Evolutionary conservation across 2,797 vertebrate species (phyloP).

Genomic region (Austrolebias charrua): DNA sequence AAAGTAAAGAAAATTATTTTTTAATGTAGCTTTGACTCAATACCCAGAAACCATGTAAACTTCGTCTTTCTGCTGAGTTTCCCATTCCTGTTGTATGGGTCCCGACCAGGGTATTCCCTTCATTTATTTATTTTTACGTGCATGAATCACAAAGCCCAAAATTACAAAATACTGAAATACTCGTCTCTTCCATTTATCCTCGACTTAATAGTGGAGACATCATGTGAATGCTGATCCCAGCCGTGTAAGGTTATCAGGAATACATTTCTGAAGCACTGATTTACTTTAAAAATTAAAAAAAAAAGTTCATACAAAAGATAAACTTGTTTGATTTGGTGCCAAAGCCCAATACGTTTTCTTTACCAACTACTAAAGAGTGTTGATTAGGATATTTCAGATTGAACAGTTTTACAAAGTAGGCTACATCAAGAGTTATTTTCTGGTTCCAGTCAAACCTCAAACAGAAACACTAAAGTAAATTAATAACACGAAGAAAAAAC

Average conservation of each 20-base stretch:
- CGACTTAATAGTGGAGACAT: background rate
- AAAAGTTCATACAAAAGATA: too few species aligned
- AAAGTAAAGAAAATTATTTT: conserved; percentile 9
- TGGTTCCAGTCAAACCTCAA: too few species aligned
- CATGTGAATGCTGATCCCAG: background rate
- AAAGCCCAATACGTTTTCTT: too few species aligned
- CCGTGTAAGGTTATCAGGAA: conserved; percentile 2
- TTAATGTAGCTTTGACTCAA: background rate
- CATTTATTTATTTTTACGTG: conserved; percentile 11
- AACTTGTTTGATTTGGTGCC: too few species aligned
- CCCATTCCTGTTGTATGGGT: conserved; percentile 2
- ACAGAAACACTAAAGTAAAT: too few species aligned
- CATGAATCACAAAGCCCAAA: conserved; percentile 17
- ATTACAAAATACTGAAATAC: conserved; percentile 17
- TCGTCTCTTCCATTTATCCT: conserved; percentile 22
- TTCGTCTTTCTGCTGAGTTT: conserved; percentile 10
- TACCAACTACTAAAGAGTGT: too few species aligned
- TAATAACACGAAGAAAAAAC: too few species aligned
- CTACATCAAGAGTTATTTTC: too few species aligned
- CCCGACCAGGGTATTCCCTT: conserved; percentile 8
- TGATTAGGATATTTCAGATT: too few species aligned
- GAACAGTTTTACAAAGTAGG: too few species aligned
- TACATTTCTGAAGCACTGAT: background rate
- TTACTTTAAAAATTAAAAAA: too few species aligned
- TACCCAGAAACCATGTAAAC: background rate